Evolutionary conservation across 1,140 invertebrate genomes (phyloP).

Genomic region (Megalopta genalis): DNA sequence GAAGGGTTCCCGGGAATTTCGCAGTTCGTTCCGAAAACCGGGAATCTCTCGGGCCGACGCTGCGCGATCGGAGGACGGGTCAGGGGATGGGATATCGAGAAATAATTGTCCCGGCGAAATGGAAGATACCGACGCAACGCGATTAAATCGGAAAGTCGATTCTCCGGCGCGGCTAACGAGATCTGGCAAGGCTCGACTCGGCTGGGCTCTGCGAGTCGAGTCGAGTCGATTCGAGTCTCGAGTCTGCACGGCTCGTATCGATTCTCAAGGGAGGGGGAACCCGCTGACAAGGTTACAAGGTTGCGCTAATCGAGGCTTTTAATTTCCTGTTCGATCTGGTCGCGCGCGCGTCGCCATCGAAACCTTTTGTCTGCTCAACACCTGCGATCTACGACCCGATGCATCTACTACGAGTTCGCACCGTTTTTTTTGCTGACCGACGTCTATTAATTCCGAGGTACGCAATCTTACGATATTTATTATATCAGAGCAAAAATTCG

Average conservation of each 20-base stretch:
- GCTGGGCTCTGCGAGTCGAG: constrained; percentile 7
- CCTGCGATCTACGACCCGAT: no score
- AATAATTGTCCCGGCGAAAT: constrained; percentile 51
- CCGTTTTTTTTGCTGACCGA: no score
- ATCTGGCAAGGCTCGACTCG: constrained; percentile 45
- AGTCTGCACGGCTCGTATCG: constrained; percentile 57
- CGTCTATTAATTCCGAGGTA: no score
- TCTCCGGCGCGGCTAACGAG: constrained; percentile 34
- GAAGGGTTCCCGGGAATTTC: no score
- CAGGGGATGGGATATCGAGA: neutral
- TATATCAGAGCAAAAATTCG: no score
- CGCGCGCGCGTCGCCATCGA: neutral
- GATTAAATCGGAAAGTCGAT: constrained; percentile 56
- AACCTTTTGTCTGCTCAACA: neutral
- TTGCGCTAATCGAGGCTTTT: constrained; percentile 68
- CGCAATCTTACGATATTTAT: no score
- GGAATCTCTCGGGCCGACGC: no score
- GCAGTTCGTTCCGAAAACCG: no score
- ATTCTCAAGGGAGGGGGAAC: constrained; percentile 61
- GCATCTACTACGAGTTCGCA: no score
- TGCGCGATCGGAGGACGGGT: neutral
- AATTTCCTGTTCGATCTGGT: constrained; percentile 66
- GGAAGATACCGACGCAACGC: constrained; percentile 53
- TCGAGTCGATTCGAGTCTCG: constrained; percentile 1
- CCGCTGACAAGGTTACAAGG: constrained; percentile 69